Conservation (phyloP, 2,888 invertebrate genomes). For the Cyclophora punctaria region DNA sequence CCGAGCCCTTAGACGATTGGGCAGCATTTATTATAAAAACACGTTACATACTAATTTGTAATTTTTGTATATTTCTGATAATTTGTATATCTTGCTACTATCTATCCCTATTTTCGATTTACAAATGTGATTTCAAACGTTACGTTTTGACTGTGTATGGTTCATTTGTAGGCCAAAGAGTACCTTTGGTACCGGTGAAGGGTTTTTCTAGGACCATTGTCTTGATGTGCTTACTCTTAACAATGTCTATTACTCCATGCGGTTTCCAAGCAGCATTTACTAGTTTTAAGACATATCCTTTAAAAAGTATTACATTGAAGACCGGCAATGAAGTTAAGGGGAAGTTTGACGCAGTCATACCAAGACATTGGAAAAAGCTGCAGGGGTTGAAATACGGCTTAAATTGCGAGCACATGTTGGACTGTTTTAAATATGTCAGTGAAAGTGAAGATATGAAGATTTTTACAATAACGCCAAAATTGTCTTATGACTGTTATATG, state of each 20-base stretch:
- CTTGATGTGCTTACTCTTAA: slow-evolving; percentile 22
- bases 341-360: slow-evolving; percentile 10
- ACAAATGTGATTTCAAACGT: slow-evolving; percentile 15
- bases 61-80: slow-evolving; percentile 16
- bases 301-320: slow-evolving; percentile 22
- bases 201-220: slow-evolving; percentile 23
- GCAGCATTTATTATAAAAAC: slow-evolving; percentile 10
- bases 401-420: slow-evolving; percentile 19
- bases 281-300: slow-evolving; percentile 26
- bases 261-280: slow-evolving; percentile 26
- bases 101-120: slow-evolving; percentile 24
- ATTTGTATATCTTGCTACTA: slow-evolving; percentile 17
- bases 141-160: slow-evolving; percentile 29
- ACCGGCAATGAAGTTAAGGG: slow-evolving; percentile 13
- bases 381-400: neutral
- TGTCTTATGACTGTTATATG: slow-evolving; percentile 13
- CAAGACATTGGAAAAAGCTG: slow-evolving; percentile 2
- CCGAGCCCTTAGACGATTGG: slow-evolving; percentile 16
- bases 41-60: slow-evolving; percentile 2
- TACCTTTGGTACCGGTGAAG: neutral
- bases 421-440: slow-evolving; percentile 25
- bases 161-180: slow-evolving; percentile 23
- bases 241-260: slow-evolving; percentile 28
- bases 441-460: slow-evolving; percentile 8
- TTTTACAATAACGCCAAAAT: slow-evolving; percentile 22